Base-by-base conservation (phyloP, 2,113 vertebrate genomes). In the Andinoacara biseriatus region DNA sequence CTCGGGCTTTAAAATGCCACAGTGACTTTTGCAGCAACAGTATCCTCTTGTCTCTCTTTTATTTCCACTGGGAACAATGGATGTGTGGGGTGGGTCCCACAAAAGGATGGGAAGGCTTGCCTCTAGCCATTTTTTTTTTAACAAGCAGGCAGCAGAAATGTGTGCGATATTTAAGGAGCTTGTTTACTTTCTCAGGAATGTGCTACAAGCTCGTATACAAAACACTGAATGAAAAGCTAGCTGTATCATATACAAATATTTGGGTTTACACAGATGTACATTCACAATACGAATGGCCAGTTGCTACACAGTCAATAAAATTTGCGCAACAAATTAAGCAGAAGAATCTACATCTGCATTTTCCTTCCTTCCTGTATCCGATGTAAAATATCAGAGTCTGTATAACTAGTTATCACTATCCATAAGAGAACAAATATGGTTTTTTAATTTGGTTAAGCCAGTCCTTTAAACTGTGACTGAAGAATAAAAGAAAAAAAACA, bases 101-200 rank as follows among this genome's bases (percentile, higher is more conserved):
- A 69, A 58, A 15, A 78, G 52, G 7, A 43, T 24, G 58, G 13
- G 29, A n/a, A 56, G 17, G 10, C 69, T 52, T 52, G 13, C 24
- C 10, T 35, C 11, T 9, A 57, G 54, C 54, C 26, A 65, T 18
- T 46, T 29, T 63, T n/a, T 14, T 63, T n/a, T 14, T 17, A 77
- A 78, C 58, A 78, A 65, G 22, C 18, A 60, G 10, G 18, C 31
- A 46, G n/a, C 31, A 60, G 46, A 33, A 43, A 6, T 54, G 24
- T 10, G 18, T 54, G 67, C 6, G 54, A 72, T 54, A 40, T 72
- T 57, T 20, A 58, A 56, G 35, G 43, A 33, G 52, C 22, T 58
- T 82, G 40, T 67, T 65, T 82, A 57, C 54, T 20, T 54, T 67
- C 52, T 67, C 33, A 15, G 46, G 54, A 79, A 67, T 56, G 52